Evolutionary conservation across 2,888 invertebrate species (phyloP).

Genomic region (Ormyrus labotus): DNA sequence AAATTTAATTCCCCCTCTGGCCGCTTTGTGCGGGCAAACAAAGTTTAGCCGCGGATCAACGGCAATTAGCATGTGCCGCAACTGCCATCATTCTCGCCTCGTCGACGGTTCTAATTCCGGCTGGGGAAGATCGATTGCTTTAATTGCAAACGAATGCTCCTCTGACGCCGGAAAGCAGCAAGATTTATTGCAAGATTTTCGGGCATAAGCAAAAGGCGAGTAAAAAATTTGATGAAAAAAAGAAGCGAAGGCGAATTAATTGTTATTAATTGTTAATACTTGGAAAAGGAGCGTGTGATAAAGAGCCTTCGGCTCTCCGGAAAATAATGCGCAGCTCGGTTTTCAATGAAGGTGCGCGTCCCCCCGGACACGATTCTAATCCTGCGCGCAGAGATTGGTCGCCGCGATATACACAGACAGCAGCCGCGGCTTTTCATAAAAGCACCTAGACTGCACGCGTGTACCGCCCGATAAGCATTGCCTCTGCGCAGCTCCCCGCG

Average conservation of each 20-base stretch:
- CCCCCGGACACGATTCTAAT: too few relatives aligned
- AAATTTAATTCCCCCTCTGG: too few relatives aligned
- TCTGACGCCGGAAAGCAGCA: background rate
- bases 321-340: too few relatives aligned
- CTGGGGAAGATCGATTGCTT: conserved; percentile 12
- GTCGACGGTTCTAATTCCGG: background rate
- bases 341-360: too few relatives aligned
- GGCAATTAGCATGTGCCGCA: conserved; percentile 11
- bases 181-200: too few relatives aligned
- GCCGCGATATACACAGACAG: background rate
- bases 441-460: conserved; percentile 32
- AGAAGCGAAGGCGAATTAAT: too few relatives aligned
- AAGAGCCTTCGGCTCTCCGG: too few relatives aligned
- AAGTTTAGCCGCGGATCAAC: background rate
- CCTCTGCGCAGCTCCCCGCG: background rate
- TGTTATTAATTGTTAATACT: too few relatives aligned
- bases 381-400: conserved; percentile 6
- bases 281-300: too few relatives aligned
- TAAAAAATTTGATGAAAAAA: background rate
- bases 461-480: conserved; percentile 36
- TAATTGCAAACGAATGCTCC: conserved; percentile 27
- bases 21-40: background rate
- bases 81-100: conserved; percentile 1
- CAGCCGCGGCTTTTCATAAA: conserved; percentile 35
- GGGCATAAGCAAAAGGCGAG: background rate